Evolutionary conservation across 1,140 invertebrate species (phyloP), one percentile per base, ranked within the genome.

Genomic region (Drosophila neocordata): DNA sequence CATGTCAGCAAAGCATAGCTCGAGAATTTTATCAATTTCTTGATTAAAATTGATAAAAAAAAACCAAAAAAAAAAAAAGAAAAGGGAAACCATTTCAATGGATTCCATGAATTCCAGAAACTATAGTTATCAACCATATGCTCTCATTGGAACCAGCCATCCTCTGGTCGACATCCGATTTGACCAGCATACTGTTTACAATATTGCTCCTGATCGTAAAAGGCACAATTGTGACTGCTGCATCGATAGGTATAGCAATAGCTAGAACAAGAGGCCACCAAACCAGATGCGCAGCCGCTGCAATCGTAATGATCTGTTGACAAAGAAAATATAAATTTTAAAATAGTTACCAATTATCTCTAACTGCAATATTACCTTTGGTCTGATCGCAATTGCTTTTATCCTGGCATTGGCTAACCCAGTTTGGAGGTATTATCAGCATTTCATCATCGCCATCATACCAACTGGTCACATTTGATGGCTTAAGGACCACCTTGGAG

Each of bases 191-290:
- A 52, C 9, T 74, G 60, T n/a, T 38, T 27, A 41, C 88, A 90
- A 55, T 81, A 90, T 11, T 70, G 15, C 4, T 58, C 13, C 58
- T 84, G 88, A 41, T 88, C 83, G 5, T 79, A 79, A 48, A 58
- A 90, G 24, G 51, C 65, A 1, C 87, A 90, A 12, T 52, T 80
- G 56, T 68, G 72, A 24, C 59, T 61, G 52, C 58, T 69, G 57
- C 88, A 90, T 1, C 51, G 68, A 37, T 79, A 90, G 2, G 56
- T 66, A 31, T 82, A 84, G 48, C 88, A 90, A 37, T 90, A 90
- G n/a, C 67, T 35, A 8, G 88, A 84, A 20, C 83, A 90, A 22
- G 52, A 24, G n/a, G 20, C 4, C 22, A 55, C 24, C 12, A 41
- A 1, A 9, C 75, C 65, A 4, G 3, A 2, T 0, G 70, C 62